Conservation (phyloP, 2,113 vertebrate genomes). For the Daphoenositta chrysoptera region DNA sequence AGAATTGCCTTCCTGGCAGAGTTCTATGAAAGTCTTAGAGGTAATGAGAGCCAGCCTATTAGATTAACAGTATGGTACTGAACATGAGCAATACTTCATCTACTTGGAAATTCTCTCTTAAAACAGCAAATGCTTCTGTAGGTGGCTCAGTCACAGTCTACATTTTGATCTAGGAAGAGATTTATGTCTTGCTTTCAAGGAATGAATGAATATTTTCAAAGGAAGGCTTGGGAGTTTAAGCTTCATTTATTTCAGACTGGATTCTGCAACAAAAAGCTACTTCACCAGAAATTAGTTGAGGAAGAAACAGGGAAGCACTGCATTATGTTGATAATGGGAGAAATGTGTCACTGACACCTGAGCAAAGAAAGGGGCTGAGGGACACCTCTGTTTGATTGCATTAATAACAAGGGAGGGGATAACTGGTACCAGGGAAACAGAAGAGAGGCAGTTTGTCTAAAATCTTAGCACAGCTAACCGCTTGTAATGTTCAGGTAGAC, state of each 20-base stretch:
- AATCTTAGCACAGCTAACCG: not conserved
- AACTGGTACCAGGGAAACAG: not conserved
- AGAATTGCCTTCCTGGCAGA: not conserved
- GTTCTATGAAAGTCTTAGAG: not conserved
- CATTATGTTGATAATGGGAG: not conserved
- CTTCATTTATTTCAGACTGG: not conserved
- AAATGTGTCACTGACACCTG: not conserved
- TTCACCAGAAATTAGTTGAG: not conserved
- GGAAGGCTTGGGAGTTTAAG: not conserved
- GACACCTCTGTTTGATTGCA: not conserved
- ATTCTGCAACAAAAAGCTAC: not conserved
- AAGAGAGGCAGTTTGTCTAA: not conserved
- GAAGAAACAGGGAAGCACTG: not conserved
- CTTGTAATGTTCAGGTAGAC: not conserved
- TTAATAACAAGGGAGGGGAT: not conserved
- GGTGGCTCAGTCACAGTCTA: not conserved
- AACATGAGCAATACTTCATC: not conserved
- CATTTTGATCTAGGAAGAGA: not conserved
- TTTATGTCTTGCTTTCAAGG: not conserved
- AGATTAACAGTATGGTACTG: not conserved
- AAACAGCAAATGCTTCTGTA: not conserved
- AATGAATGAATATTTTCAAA: not conserved
- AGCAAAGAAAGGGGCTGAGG: not conserved
- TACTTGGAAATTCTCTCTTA: not conserved
- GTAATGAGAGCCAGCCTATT: not conserved